Base-by-base conservation (phyloP, 2,797 vertebrate genomes). In the Sciurus vulgaris region DNA sequence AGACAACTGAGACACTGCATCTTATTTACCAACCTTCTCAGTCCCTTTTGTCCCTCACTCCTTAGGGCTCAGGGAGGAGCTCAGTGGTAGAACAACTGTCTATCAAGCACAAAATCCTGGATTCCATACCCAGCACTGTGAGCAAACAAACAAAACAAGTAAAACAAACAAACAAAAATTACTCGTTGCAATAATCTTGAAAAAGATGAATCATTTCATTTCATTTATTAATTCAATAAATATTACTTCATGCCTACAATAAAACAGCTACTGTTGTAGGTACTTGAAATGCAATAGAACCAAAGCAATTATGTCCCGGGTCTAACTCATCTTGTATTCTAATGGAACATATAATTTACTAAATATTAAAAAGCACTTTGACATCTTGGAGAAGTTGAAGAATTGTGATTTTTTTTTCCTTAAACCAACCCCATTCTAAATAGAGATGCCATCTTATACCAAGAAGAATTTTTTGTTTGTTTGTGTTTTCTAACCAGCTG, bases 171-270 rank as follows among this genome's bases (percentile, higher is more conserved):
- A 41, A 70, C 4, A 3, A 2, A 61, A 11, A 63, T 13, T 22
- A 82, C 15, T 11, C 17, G n/a, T 76, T 72, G 24, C 51, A n/a
- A 70, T 47, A 44, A 38, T 8, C 33, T 81, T 59, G 41, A 56
- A 92, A 47, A 76, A 93, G n/a, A 73, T 13, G 83, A 30, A 56
- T 44, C 0, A 89, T 26, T 41, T 49, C 10, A n/a, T n/a, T 56
- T 89, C 26, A 72, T 70, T 84, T 49, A 72, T 84, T 76, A 89
- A 49, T 33, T 28, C 59, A 81, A 17, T 20, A 54, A 61, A 67
- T 51, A 72, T 61, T 30, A 38, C 3, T 47, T 11, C 13, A 8
- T 13, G 6, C 5, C 28, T 81, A n/a, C 33, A 92, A 33, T 15
- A 9, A 30, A 6, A 28, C 13, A 56, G 18, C 20, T 78, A 17